Conservation (phyloP, 2,797 vertebrate genomes). For the Triplophysa bombifrons region DNA sequence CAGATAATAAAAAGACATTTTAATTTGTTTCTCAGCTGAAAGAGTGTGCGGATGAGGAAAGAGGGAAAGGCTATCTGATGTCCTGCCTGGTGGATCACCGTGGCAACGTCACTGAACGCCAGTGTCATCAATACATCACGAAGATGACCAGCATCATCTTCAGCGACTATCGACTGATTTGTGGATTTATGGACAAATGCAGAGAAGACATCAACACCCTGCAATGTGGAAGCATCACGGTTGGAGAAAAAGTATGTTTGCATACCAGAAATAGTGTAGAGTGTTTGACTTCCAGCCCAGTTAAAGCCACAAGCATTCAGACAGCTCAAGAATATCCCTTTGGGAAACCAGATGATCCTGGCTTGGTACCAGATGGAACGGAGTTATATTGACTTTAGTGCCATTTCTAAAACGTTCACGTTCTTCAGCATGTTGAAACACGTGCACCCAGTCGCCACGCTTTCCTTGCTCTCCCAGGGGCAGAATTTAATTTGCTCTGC, state of each 20-base stretch:
- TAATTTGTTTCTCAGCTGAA: constrained; percentile 79
- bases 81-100: constrained; percentile 96
- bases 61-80: constrained; percentile 90
- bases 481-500: not conserved
- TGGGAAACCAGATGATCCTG: constrained; percentile 32
- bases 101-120: constrained; percentile 91
- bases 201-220: constrained; percentile 89
- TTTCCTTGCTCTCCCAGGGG: not conserved
- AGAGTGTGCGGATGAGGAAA: constrained; percentile 89
- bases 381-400: constrained; percentile 14
- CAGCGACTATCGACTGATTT: constrained; percentile 92
- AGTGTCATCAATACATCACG: constrained; percentile 94
- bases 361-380: constrained; percentile 19
- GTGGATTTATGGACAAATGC: constrained; percentile 95
- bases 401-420: constrained; percentile 13
- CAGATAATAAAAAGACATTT: not conserved
- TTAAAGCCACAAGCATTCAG: constrained; percentile 15
- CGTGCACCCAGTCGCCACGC: not conserved
- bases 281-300: constrained; percentile 18
- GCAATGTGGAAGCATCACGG: constrained; percentile 90
- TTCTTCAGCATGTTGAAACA: constrained; percentile 31
- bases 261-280: constrained; percentile 25
- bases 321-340: constrained; percentile 26
- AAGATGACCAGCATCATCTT: constrained; percentile 96
- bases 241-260: constrained; percentile 87